phyloP scores from a whole-genome alignment of 92 coral and sea anemone genomes.

The Bergia sp. region DNA sequence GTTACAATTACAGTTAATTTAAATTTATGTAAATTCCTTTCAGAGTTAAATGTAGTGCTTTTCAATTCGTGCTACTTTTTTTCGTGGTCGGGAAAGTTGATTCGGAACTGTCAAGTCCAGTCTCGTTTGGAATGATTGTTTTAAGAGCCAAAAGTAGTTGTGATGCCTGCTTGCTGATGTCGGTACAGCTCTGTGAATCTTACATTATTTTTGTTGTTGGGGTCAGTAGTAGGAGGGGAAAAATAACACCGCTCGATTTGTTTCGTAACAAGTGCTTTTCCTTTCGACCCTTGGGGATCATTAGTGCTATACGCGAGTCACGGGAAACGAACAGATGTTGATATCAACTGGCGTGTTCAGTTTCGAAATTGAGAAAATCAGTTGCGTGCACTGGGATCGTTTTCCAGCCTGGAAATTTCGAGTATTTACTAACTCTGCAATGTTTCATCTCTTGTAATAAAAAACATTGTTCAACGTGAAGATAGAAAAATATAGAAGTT shows the following conservation, averaged over 20 bases:
- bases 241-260: slow-evolving; percentile 52
- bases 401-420: not conserved
- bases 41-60: slow-evolving; percentile 68
- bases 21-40: slow-evolving; percentile 74
- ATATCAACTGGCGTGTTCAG: slow-evolving; percentile 41
- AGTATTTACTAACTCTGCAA: not conserved
- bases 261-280: slow-evolving; percentile 56
- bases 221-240: slow-evolving; percentile 46
- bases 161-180: slow-evolving; percentile 14
- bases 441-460: not conserved
- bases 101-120: slow-evolving; percentile 65
- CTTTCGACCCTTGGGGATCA: slow-evolving; percentile 47
- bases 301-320: slow-evolving; percentile 49
- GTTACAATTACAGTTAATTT: slow-evolving; percentile 77
- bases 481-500: not conserved
- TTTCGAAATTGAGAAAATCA: slow-evolving; percentile 46
- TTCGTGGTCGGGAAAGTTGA: slow-evolving; percentile 74
- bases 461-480: not conserved
- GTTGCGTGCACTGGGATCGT: slow-evolving; percentile 3
- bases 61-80: slow-evolving; percentile 65
- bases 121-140: slow-evolving; percentile 65
- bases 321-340: slow-evolving; percentile 85
- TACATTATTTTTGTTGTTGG: slow-evolving; percentile 28
- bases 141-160: slow-evolving; percentile 51
- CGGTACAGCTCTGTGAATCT: slow-evolving; percentile 27